Evolutionary conservation across 2,888 invertebrate species (phyloP).

Genomic region (Aphodius sticticus): DNA sequence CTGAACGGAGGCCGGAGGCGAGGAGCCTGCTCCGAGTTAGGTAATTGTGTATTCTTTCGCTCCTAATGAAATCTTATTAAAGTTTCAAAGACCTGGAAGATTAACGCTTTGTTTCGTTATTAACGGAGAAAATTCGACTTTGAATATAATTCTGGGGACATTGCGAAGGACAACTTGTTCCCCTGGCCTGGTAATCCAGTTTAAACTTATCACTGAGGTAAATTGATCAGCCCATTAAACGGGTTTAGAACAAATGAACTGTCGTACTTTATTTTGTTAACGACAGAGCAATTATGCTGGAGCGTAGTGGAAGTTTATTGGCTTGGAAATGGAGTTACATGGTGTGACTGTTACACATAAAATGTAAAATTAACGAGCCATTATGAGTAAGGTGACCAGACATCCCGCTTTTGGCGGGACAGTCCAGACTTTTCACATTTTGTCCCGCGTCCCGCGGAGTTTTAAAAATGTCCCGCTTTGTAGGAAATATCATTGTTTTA

Average conservation of each 20-base stretch:
- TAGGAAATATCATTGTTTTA: too few species aligned
- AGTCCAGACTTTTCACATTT: too few species aligned
- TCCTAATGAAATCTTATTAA: constrained; percentile 4
- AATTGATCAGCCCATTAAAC: neutral
- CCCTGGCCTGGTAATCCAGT: neutral
- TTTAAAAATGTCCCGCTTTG: too few species aligned
- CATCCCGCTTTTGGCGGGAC: too few species aligned
- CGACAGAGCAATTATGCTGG: too few species aligned
- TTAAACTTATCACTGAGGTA: neutral
- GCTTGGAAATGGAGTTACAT: too few species aligned
- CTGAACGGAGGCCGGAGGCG: neutral
- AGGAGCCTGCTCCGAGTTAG: neutral
- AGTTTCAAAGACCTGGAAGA: neutral
- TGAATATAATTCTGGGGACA: neutral
- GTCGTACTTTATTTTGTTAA: too few species aligned
- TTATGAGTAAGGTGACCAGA: too few species aligned
- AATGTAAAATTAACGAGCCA: too few species aligned
- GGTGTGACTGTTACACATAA: too few species aligned
- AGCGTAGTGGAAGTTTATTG: too few species aligned
- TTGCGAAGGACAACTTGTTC: neutral
- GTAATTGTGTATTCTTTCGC: neutral
- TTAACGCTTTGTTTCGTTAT: neutral
- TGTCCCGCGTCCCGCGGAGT: too few species aligned
- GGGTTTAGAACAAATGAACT: neutral
- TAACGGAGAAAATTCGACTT: neutral